These are phyloP conservation scores for Passer domesticus DNA, from an alignment of 2,113 vertebrate genomes.

Conservation along the genomic window DNA sequence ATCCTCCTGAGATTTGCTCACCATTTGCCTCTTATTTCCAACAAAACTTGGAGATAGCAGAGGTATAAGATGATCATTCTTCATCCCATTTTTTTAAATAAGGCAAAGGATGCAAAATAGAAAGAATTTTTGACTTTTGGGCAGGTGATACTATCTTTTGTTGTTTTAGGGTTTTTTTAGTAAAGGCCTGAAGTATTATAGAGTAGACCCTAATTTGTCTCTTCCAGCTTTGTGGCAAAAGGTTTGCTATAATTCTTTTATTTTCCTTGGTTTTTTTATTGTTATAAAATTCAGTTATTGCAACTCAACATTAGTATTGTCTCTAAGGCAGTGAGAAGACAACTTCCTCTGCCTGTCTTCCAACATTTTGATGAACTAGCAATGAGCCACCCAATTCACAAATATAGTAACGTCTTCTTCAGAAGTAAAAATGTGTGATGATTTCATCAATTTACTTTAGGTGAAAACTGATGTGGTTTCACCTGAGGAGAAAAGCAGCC, in stretches of 20 bases:
- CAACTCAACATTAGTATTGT: neutral
- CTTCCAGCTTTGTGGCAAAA: neutral
- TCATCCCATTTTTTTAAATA: neutral
- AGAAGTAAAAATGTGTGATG: neutral
- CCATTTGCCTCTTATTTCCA: neutral
- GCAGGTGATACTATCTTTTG: neutral
- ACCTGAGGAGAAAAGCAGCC: neutral
- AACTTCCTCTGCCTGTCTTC: neutral
- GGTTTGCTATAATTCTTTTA: neutral
- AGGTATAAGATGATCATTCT: neutral
- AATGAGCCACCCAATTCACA: neutral
- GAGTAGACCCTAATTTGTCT: neutral
- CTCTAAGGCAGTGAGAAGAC: neutral
- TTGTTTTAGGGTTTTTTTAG: rapidly evolving
- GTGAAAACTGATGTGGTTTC: neutral
- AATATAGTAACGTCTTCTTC: neutral
- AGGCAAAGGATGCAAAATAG: neutral
- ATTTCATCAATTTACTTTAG: neutral
- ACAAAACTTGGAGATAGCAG: neutral
- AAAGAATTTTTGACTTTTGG: neutral
- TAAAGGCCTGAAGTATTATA: neutral
- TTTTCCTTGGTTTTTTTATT: neutral
- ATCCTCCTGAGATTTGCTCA: neutral
- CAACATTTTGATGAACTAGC: neutral
- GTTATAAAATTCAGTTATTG: neutral